Conservation (phyloP, 1,140 invertebrate species). For the Diabrotica virgifera region DNA sequence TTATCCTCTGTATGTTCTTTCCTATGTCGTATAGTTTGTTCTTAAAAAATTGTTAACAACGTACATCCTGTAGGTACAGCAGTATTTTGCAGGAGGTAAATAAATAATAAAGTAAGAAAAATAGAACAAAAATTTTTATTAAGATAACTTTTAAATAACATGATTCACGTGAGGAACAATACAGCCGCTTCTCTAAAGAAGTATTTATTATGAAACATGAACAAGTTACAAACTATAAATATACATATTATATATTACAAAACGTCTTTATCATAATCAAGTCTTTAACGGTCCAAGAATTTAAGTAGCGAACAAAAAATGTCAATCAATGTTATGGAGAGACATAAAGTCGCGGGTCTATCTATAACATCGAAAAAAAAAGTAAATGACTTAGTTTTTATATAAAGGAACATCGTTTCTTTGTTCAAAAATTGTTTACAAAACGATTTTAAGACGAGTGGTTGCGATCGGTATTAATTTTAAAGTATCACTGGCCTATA, state of each 20-base stretch:
- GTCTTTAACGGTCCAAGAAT: conserved; percentile 45
- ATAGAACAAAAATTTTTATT: conserved; percentile 46
- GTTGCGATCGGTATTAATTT: conserved; percentile 19
- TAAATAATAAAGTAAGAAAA: conserved; percentile 18
- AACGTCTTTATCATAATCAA: conserved; percentile 45
- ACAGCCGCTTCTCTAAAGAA: conserved; percentile 46
- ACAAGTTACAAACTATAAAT: conserved; percentile 46
- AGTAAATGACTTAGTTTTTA: conserved; percentile 50
- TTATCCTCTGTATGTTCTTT: too few relatives aligned
- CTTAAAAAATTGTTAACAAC: too few relatives aligned
- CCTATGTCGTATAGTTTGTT: too few relatives aligned
- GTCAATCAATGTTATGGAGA: conserved; percentile 15
- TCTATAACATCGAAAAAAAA: conserved; percentile 11
- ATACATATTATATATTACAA: conserved; percentile 46
- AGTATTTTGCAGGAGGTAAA: conserved; percentile 3
- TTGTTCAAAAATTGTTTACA: conserved; percentile 46
- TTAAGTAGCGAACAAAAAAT: conserved; percentile 41
- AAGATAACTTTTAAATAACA: conserved; percentile 46
- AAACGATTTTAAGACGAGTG: conserved; percentile 5
- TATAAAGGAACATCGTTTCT: conserved; percentile 51
- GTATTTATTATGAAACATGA: conserved; percentile 45
- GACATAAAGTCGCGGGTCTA: neutral
- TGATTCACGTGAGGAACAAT: conserved; percentile 47
- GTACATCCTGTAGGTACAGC: neutral
- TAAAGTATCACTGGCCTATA: conserved; percentile 27